Percentiles rank a stretch among this genome's conserved stretches.
Evolutionary conservation across 2,888 invertebrate genomes (phyloP).

Genomic region (Oligia strigilis): DNA sequence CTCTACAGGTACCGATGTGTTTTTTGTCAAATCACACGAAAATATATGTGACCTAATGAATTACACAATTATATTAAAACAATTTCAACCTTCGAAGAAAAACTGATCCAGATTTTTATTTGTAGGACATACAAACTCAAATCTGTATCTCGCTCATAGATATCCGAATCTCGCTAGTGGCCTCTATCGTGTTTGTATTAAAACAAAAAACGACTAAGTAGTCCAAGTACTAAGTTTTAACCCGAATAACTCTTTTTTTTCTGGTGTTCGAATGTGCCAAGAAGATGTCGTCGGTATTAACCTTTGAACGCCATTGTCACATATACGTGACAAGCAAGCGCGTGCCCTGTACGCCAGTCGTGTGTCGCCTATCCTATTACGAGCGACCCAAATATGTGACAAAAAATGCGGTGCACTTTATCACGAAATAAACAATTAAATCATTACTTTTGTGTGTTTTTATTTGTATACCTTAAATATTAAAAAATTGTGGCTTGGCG

Average conservation of each 20-base stretch:
- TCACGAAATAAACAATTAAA: too few species aligned
- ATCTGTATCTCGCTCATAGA: neutral
- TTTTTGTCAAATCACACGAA: neutral
- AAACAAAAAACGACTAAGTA: neutral
- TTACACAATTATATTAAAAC: neutral
- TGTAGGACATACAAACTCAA: neutral
- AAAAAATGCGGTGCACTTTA: too few species aligned
- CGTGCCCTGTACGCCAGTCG: too few species aligned
- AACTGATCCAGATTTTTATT: neutral
- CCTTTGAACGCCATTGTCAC: too few species aligned
- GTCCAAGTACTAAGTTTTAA: neutral
- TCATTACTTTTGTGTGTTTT: too few species aligned
- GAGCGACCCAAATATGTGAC: too few species aligned
- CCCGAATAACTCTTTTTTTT: neutral
- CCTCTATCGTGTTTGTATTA: neutral
- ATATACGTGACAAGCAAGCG: too few species aligned
- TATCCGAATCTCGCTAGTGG: too few species aligned
- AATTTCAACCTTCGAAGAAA: neutral
- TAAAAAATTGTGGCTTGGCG: too few species aligned
- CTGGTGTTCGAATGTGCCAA: neutral
- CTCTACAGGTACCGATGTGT: constrained; percentile 87
- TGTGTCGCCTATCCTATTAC: too few species aligned
- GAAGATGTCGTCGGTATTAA: neutral
- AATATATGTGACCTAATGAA: neutral
- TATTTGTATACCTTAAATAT: too few species aligned